Evolutionary conservation across 2,888 invertebrate species (phyloP), one percentile per base, ranked within the genome.

Genomic region (Chorisops tibialis): DNA sequence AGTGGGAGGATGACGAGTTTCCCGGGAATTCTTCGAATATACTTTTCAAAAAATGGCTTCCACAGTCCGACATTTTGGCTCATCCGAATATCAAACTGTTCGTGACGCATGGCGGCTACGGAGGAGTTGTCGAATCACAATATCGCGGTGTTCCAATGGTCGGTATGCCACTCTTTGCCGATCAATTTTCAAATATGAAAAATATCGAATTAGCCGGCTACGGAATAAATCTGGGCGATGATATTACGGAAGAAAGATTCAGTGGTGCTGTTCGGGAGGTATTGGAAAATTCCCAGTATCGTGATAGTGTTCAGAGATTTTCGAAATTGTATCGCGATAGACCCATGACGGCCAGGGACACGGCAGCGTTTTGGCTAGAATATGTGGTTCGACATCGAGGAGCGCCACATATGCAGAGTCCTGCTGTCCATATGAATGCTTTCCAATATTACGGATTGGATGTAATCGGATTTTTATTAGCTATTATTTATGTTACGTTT

Each of bases 101-200:
- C 69, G 81, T 88, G 68, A 82, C 85, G 0, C 87, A 87, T 68
- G 87, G 86, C 3, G 87, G 87, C 3, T 78, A 85, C 62, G 84
- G 86, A 65, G 84, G 86, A 38, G 79, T 85, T 1, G 81, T 82
- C 68, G 87, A 87, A 73, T 81, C 86, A 0, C 79, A 80, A 41
- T 85, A 79, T 70, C 78, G 85, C 68, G 85, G 81, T 12, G 81
- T 85, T 1, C 85, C 85, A 2, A 76, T 77, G 75, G 51, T 77
- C 24, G 75, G 74, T 0, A 62, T 77, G 9, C 76, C 77, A 1
- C 68, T 75, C 3, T 72, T 73, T 12, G 72, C 65, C 0, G 74
- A 73, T 59, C 74, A 73, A 14, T 63, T 59, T 0, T 24, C 56
- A 0, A 73, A 74, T 59, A 68, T 71, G 0, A 61, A 68, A 0